Percentiles rank a stretch among this genome's conserved stretches.
These are phyloP conservation scores for Talpa occidentalis DNA, from an alignment of 2,113 vertebrate species.

Conservation along the genomic window DNA sequence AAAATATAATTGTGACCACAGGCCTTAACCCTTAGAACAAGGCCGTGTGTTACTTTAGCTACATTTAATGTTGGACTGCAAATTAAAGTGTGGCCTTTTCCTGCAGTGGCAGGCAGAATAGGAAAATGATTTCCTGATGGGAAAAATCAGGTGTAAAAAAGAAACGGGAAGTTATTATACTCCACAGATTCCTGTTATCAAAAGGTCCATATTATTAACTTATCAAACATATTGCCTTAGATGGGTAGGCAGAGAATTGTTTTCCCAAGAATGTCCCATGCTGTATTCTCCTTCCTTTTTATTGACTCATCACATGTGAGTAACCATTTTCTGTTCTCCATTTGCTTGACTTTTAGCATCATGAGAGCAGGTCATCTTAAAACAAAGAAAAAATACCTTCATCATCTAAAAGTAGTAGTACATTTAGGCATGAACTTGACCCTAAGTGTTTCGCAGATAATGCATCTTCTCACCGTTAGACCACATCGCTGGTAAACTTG, in stretches of 20 bases:
- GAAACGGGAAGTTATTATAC: slow-evolving; percentile 70
- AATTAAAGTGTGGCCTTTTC: slow-evolving; percentile 83
- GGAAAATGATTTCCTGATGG: slow-evolving; percentile 77
- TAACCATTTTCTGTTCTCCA: slow-evolving; percentile 62
- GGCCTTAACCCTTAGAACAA: slow-evolving; percentile 58
- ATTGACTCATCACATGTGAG: slow-evolving; percentile 68
- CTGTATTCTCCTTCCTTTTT: slow-evolving; percentile 63
- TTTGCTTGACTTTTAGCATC: slow-evolving; percentile 54
- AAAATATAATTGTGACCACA: slow-evolving; percentile 75
- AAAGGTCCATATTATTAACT: slow-evolving; percentile 56
- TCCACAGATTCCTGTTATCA: slow-evolving; percentile 17
- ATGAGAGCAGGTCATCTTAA: slow-evolving; percentile 67
- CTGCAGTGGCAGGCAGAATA: slow-evolving; percentile 44
- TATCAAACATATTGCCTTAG: slow-evolving; percentile 50
- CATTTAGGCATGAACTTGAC: slow-evolving; percentile 29
- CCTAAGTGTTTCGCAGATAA: background rate
- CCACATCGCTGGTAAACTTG: slow-evolving; percentile 40
- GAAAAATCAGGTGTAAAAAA: slow-evolving; percentile 82
- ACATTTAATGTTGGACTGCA: slow-evolving; percentile 73
- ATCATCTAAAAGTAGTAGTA: slow-evolving; percentile 35
- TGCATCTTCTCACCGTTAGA: slow-evolving; percentile 57
- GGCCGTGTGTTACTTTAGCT: slow-evolving; percentile 67
- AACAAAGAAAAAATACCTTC: slow-evolving; percentile 73
- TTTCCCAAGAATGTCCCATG: slow-evolving; percentile 69
- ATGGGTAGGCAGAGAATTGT: slow-evolving; percentile 59